phyloP scores from a whole-genome alignment of 2,888 invertebrate species.

The Tenodera sinensis region DNA sequence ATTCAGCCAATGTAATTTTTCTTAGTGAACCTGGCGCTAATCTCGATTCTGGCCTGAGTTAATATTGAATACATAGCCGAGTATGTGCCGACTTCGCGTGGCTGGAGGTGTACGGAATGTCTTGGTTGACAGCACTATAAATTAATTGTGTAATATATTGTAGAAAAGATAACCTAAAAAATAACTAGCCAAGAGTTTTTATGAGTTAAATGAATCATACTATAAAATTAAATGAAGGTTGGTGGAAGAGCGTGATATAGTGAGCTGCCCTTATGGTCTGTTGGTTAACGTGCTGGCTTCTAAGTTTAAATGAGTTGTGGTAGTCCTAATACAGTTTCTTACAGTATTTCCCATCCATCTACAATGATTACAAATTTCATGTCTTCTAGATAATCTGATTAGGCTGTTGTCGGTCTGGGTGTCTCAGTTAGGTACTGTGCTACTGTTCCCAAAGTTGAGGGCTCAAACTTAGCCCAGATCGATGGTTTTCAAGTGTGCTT shows the following conservation, averaged over 20 bases:
- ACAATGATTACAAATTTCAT: no score
- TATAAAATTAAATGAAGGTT: neutral
- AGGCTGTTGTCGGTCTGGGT: no score
- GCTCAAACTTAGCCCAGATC: no score
- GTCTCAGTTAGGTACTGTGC: no score
- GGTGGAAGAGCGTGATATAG: neutral
- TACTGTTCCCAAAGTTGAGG: no score
- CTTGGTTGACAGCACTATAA: conserved; percentile 4
- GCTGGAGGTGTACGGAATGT: neutral
- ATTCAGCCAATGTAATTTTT: neutral
- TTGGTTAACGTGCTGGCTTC: no score
- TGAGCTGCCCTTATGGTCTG: neutral
- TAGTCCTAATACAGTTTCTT: no score
- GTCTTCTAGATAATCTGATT: no score
- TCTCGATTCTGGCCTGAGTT: neutral
- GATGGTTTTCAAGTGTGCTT: no score
- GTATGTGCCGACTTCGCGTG: neutral
- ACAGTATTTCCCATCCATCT: no score
- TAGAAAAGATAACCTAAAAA: conserved; percentile 9
- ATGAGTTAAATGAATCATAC: conserved; percentile 12
- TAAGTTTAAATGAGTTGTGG: no score
- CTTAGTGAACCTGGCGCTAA: neutral
- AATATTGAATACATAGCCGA: neutral
- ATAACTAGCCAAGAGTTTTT: neutral
- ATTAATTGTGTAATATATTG: conserved; percentile 15